Evolutionary conservation across 2,888 invertebrate species (phyloP).

Genomic region (Pachycephus smyrnensis): DNA sequence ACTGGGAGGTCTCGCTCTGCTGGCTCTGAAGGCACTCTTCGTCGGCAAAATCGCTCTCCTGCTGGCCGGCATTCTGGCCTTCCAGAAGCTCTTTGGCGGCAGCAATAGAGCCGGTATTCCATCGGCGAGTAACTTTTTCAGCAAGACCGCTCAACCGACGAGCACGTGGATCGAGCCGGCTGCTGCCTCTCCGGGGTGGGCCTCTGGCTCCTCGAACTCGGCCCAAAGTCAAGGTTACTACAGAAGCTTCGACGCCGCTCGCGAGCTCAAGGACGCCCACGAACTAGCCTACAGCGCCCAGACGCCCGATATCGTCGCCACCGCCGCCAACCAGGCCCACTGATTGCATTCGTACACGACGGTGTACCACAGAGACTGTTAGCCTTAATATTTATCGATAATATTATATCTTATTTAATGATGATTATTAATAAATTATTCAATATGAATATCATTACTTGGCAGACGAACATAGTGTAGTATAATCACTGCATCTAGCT

Average conservation of each 20-base stretch:
- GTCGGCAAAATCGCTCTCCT: conserved; percentile 84
- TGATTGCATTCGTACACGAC: conserved; percentile 1
- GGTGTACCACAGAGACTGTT: conserved; percentile 28
- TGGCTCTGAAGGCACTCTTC: conserved; percentile 82
- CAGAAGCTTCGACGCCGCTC: conserved; percentile 68
- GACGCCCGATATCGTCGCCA: conserved; percentile 52
- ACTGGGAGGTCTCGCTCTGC: conserved; percentile 78
- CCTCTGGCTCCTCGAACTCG: conserved; percentile 55
- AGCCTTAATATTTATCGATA: conserved; percentile 34
- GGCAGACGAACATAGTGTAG: too few species aligned
- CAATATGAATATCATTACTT: too few species aligned
- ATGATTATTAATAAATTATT: conserved; percentile 8
- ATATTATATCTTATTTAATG: conserved; percentile 27
- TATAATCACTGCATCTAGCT: too few species aligned
- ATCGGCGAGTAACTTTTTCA: conserved; percentile 50
- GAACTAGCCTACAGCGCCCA: conserved; percentile 80
- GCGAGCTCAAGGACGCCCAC: conserved; percentile 73
- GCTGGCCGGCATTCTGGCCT: conserved; percentile 77
- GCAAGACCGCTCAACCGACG: conserved; percentile 45
- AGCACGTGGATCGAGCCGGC: conserved; percentile 36
- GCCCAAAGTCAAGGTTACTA: conserved; percentile 55
- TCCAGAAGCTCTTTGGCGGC: conserved; percentile 76
- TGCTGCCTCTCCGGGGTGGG: conserved; percentile 53
- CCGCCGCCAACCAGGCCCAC: conserved; percentile 40
- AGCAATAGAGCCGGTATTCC: conserved; percentile 59